phyloP scores from a whole-genome alignment of 2,113 vertebrate genomes.

The Elgaria multicarinata region DNA sequence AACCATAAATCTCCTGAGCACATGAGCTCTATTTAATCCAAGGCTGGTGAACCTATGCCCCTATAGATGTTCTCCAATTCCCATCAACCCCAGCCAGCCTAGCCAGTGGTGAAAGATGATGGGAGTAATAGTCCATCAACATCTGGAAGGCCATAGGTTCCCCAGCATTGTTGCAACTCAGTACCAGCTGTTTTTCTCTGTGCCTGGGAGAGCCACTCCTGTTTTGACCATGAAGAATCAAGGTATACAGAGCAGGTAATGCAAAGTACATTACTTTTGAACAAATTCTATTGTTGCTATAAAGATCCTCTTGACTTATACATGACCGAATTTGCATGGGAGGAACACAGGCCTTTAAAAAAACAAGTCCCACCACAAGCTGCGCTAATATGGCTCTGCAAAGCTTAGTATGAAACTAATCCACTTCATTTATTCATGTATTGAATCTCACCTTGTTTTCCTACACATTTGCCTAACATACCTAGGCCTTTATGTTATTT shows the following conservation, averaged over 20 bases:
- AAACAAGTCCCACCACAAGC: not conserved
- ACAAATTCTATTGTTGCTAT: no score
- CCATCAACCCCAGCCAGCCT: no score
- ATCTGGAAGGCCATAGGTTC: no score
- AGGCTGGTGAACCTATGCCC: not conserved
- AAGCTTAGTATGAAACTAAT: not conserved
- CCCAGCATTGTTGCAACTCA: not conserved
- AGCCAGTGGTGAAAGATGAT: no score
- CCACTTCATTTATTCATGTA: not conserved
- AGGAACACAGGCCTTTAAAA: not conserved
- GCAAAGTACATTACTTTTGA: not conserved
- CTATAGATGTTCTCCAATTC: no score
- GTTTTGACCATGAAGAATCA: not conserved
- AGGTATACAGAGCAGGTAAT: not conserved
- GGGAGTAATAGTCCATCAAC: no score
- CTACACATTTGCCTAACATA: not conserved
- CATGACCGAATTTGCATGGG: not conserved
- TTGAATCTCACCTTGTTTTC: not conserved
- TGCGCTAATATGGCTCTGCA: not conserved
- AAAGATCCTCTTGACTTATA: not conserved
- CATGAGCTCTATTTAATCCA: no score
- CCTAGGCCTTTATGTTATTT: conserved; percentile 12
- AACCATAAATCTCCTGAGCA: not conserved
- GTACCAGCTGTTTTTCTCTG: not conserved
- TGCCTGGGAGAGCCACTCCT: not conserved